These are phyloP conservation scores for Lepidocyrtinus sp. DNA, from an alignment of 2,888 invertebrate species.

Conservation along the genomic window DNA sequence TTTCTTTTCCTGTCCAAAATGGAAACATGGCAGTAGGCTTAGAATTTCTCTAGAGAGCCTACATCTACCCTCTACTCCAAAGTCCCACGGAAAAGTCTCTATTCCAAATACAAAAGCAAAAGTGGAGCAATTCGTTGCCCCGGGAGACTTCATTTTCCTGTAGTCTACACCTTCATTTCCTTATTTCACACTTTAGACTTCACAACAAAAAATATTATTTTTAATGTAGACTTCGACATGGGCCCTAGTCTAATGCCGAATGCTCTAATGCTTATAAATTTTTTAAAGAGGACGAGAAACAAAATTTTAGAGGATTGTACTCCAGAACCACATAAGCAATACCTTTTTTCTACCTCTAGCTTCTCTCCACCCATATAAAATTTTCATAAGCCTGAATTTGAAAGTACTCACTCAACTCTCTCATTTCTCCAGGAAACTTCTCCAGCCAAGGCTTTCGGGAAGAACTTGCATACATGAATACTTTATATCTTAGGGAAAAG, in stretches of 20 bases:
- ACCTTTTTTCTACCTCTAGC: too few species aligned
- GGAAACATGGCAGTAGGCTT: too few species aligned
- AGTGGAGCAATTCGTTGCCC: background rate
- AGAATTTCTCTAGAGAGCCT: too few species aligned
- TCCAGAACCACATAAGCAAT: too few species aligned
- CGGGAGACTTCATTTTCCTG: background rate
- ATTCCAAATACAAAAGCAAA: background rate
- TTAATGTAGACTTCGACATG: background rate
- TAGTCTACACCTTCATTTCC: background rate
- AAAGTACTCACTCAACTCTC: slow-evolving; percentile 47
- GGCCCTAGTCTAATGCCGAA: background rate
- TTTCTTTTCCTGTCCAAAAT: too few species aligned
- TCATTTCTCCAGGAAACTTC: too few species aligned
- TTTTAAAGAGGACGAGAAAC: slow-evolving; percentile 39
- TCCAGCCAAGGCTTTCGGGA: too few species aligned
- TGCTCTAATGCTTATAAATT: background rate
- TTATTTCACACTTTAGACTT: background rate
- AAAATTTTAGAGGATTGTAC: too few species aligned
- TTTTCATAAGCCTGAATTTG: slow-evolving; percentile 56
- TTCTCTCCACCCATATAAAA: slow-evolving; percentile 53
- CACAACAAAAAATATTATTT: background rate
- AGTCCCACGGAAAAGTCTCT: too few species aligned
- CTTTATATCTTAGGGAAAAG: slow-evolving; percentile 5
- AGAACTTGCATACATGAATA: slow-evolving; percentile 52
- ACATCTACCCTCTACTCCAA: too few species aligned